Base-by-base conservation (phyloP, 1,140 invertebrate species). In the Drosophila busckii region DNA sequence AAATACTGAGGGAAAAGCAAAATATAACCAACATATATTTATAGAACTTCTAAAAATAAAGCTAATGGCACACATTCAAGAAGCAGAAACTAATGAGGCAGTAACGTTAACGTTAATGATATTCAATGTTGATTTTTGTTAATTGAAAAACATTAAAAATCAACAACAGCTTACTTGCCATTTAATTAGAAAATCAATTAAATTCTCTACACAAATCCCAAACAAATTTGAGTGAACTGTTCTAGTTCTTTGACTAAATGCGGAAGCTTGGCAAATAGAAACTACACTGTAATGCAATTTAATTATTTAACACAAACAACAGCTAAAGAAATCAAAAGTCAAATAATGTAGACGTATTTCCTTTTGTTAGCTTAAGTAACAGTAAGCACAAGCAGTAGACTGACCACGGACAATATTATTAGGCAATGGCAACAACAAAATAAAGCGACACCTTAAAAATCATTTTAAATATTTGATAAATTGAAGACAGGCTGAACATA, bases 321-420 rank as follows among this genome's bases (percentile, higher is more conserved):
- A 55, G 32, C 56, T 45, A 67, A 59, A 63, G 52, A 58, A 49
- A 48, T 31, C 19, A 42, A 42, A 13, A 35, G 32, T 25, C 26
- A n/a, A n/a, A n/a, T n/a, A n/a, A n/a, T n/a, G n/a, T n/a, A n/a
- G n/a, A n/a, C n/a, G n/a, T n/a, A n/a, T n/a, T n/a, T n/a, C n/a
- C n/a, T n/a, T n/a, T n/a, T n/a, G n/a, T n/a, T n/a, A n/a, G n/a
- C n/a, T n/a, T n/a, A n/a, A n/a, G n/a, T n/a, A n/a, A n/a, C n/a
- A n/a, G n/a, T n/a, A n/a, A n/a, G n/a, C n/a, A n/a, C n/a, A n/a
- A n/a, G n/a, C n/a, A n/a, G n/a, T n/a, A n/a, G n/a, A n/a, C n/a
- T n/a, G n/a, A n/a, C 70, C 69, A 17, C 63, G 35, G 42, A 67
- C 67, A 59, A 71, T 78, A 78, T 80, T 68, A 78, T 78, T 80